Percentiles rank a stretch among this genome's conserved stretches.
Evolutionary conservation across 2,113 vertebrate genomes (phyloP).

Genomic region (Apteryx owenii): DNA sequence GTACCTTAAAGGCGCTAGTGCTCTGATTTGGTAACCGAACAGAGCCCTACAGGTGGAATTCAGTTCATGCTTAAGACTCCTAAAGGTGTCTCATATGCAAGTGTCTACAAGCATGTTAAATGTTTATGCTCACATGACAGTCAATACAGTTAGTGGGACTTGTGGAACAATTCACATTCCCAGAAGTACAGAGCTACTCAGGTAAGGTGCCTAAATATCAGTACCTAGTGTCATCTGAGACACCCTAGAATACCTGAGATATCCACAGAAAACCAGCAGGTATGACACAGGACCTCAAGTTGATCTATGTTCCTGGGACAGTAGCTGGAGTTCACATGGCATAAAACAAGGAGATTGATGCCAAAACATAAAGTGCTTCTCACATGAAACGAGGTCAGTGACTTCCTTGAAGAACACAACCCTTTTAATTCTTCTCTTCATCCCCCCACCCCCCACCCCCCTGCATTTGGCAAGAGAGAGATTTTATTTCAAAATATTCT

Average conservation of each 20-base stretch:
- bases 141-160: not conserved
- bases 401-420: not conserved
- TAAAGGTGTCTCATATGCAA: not conserved
- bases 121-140: not conserved
- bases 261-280: too few relatives aligned
- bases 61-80: not conserved
- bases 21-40: not conserved
- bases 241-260: not conserved
- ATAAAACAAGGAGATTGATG: not conserved
- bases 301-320: too few relatives aligned
- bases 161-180: not conserved
- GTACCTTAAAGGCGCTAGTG: not conserved
- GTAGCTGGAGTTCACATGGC: rapidly evolving
- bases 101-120: not conserved
- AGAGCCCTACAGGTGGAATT: not conserved
- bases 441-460: too few relatives aligned
- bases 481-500: not conserved
- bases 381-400: not conserved
- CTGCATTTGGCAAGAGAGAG: not conserved
- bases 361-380: not conserved
- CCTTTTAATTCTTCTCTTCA: not conserved
- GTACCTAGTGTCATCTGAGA: not conserved
- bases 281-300: too few relatives aligned
- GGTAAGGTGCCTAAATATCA: not conserved
- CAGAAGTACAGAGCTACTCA: not conserved